Evolutionary conservation across 2,113 vertebrate species (phyloP).

Genomic region (Colinus virginianus): DNA sequence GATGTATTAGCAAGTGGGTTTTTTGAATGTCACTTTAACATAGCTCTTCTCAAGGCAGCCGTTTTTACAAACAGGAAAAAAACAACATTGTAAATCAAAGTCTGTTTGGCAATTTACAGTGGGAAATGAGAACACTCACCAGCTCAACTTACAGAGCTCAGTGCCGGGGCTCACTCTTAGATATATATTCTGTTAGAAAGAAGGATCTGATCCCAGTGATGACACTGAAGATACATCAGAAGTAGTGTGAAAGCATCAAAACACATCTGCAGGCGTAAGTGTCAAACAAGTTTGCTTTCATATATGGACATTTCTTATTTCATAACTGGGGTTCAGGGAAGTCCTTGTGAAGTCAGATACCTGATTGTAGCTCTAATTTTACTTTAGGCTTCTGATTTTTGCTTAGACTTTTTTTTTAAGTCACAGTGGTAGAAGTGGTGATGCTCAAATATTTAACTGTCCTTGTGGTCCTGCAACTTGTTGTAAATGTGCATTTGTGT

Average conservation of each 20-base stretch:
- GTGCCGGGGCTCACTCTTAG: background rate
- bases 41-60: background rate
- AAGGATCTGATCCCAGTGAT: background rate
- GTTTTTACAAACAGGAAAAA: background rate
- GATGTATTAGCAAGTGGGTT: background rate
- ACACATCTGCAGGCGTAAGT: background rate
- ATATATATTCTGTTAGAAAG: background rate
- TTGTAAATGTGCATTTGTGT: background rate
- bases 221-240: background rate
- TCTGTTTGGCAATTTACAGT: background rate
- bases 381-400: background rate
- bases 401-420: fast-evolving
- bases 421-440: background rate
- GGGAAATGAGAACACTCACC: background rate
- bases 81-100: background rate
- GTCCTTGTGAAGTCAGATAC: background rate
- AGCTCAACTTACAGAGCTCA: background rate
- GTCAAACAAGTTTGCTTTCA: background rate
- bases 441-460: background rate
- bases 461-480: background rate
- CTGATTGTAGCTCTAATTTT: background rate
- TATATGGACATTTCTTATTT: background rate
- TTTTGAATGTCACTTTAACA: background rate
- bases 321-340: background rate
- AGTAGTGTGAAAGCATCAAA: background rate